Base-by-base conservation (phyloP, 1,140 invertebrate genomes). In the Pentalonia nigronervosa region DNA sequence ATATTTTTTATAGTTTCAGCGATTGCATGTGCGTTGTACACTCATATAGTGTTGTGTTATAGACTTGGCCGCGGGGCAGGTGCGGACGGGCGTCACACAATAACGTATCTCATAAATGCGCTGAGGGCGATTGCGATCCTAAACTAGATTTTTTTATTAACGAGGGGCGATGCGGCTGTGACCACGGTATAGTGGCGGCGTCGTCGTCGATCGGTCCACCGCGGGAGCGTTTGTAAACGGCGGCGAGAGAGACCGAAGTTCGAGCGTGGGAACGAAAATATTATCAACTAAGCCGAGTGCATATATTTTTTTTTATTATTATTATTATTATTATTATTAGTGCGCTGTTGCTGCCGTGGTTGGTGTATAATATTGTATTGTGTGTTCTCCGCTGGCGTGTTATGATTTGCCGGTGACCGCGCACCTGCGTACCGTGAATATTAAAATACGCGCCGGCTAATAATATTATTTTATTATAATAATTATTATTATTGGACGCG, bases 261-360 rank as follows among this genome's bases (percentile, higher is more conserved):
- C 87, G 87, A 53, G 41, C 87, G 87, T 89, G 87, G 87, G 87
- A 89, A 89, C 34, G 50, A 84, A 84, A 76, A 76, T n/a, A 76
- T n/a, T 76, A 76, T 76, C 60, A 20, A n/a, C 60, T 14, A 34
- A 76, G n/a, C 60, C 60, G 30, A 76, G 30, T 76, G 60, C 30
- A 76, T n/a, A 76, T 76, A n/a, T n/a, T 67, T n/a, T 60, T 60
- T 76, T 30, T 67, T 67, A 67, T 60, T 60, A 67, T 67, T 60
- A 30, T 56, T 60, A 30, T 60, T 60, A 60, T 56, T 53, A 25
- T 25, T 60, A 60, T 60, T 67, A 67, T 67, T 67, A 67, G 14
- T 53, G 23, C 50, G 50, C 50, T 21, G 60, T 30, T 67, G 30
- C 30, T 67, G 56, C n/a, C 17, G 60, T 76, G 17, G n/a, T 41